Evolutionary conservation across 1,140 invertebrate genomes (phyloP), one percentile per base, ranked within the genome.

Genomic region (Magallana angulata): DNA sequence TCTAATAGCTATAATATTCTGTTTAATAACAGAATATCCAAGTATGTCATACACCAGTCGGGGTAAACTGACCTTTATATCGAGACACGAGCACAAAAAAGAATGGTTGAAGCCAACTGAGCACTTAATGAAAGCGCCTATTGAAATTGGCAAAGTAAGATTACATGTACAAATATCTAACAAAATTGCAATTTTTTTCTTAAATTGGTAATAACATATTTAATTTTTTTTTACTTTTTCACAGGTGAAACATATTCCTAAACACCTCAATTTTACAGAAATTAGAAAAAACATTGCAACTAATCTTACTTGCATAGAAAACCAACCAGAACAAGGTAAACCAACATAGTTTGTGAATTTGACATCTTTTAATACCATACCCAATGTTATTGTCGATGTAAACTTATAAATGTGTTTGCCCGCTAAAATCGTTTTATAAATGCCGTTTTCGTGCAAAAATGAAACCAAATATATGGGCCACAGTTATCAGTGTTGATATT

Each of bases 231-330:
- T 30, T 30, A 0, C 36, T 30, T 30, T 76, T 12, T 30, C 14
- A 30, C 2, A 76, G 68, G 68, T 76, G 24, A 76, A 30, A 30
- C 68, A 30, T 12, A 76, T 24, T 30, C 24, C 24, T 1, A 76
- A 76, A 76, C 68, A 36, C 30, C 36, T 76, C 8, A 76, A 76
- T 76, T 14, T 84, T 0, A 56, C 84, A 58, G 60, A 57, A 16
- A 57, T 36, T 14, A 30, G 86, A 68, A 57, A 82, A 58, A 11
- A 85, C 5, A 89, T 89, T 64, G 18, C n/a, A 48, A 56, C 57
- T 14, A 89, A 89, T 81, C 76, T 89, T n/a, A 89, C 88, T 48
- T 87, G 85, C 24, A 89, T 89, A 71, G 24, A 82, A 16, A 87
- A 87, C 57, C 85, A 89, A 84, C 86, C 88, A 48, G 71, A 87